Conservation (phyloP, 2,113 vertebrate genomes). For the Junco hyemalis region DNA sequence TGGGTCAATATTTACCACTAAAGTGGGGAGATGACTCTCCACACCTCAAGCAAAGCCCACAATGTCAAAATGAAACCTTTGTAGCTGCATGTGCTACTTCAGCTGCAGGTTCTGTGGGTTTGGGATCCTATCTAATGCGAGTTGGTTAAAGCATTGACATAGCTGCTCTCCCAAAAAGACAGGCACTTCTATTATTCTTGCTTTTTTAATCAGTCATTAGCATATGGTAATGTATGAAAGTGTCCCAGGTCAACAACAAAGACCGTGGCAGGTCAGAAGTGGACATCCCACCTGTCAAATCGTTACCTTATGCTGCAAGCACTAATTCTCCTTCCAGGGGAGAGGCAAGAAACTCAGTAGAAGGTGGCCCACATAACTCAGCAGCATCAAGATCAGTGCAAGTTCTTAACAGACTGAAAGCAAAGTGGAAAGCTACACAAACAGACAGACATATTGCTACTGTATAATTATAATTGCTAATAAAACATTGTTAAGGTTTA, state of each 20-base stretch:
- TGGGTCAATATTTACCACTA: neutral
- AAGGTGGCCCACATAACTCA: neutral
- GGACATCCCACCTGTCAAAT: neutral
- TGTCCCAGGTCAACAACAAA: neutral
- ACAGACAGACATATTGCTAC: neutral
- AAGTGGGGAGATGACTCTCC: neutral
- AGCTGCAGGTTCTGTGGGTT: neutral
- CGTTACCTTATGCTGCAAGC: neutral
- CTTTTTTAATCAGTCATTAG: neutral
- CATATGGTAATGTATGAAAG: accelerated
- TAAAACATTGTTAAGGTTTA: neutral
- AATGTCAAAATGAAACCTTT: neutral
- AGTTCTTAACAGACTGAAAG: neutral
- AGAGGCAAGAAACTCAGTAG: neutral
- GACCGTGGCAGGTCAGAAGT: neutral
- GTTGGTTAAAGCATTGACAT: neutral
- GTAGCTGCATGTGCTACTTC: neutral
- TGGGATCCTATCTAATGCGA: neutral
- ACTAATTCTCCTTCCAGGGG: neutral
- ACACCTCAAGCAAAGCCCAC: neutral
- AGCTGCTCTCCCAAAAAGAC: neutral
- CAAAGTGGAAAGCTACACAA: neutral
- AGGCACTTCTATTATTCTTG: neutral
- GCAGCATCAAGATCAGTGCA: neutral
- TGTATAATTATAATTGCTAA: neutral